Conservation (phyloP, 2,888 invertebrate species). For the Tridacna gigas region DNA sequence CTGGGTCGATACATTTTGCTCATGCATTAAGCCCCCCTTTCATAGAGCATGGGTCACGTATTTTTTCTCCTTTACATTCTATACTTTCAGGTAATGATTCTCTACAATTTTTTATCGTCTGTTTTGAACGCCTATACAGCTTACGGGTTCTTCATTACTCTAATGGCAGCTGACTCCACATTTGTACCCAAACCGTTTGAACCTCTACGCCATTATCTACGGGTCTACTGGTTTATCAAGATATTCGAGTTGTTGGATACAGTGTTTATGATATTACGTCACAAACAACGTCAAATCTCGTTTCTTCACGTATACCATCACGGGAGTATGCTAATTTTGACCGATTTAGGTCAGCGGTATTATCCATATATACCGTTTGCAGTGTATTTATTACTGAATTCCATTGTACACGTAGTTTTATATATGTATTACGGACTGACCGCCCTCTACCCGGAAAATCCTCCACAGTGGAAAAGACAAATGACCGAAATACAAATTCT, state of each 20-base stretch:
- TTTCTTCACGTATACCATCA: constrained; percentile 84
- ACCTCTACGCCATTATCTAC: constrained; percentile 70
- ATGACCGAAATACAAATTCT: constrained; percentile 83
- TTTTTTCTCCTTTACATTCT: background rate
- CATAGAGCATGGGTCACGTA: too few relatives aligned
- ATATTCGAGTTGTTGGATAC: constrained; percentile 82
- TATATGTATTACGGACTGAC: constrained; percentile 82
- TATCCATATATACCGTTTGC: constrained; percentile 82
- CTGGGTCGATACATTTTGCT: too few relatives aligned
- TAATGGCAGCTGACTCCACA: constrained; percentile 71
- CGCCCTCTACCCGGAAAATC: constrained; percentile 73
- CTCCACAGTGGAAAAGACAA: constrained; percentile 80
- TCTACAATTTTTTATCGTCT: constrained; percentile 82
- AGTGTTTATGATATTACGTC: constrained; percentile 83
- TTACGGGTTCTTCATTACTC: constrained; percentile 72
- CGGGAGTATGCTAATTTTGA: constrained; percentile 82
- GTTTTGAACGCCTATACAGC: constrained; percentile 76
- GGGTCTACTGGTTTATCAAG: constrained; percentile 81
- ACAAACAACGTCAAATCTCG: constrained; percentile 80
- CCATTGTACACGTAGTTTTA: constrained; percentile 81
- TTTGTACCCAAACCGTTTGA: constrained; percentile 70
- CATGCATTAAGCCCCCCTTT: too few relatives aligned
- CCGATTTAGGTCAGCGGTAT: constrained; percentile 74
- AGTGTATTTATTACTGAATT: constrained; percentile 79
- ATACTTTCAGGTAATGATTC: constrained; percentile 77